Evolutionary conservation across 2,113 vertebrate genomes (phyloP), one percentile per base, ranked within the genome.

Genomic region (Xyrauchen texanus): DNA sequence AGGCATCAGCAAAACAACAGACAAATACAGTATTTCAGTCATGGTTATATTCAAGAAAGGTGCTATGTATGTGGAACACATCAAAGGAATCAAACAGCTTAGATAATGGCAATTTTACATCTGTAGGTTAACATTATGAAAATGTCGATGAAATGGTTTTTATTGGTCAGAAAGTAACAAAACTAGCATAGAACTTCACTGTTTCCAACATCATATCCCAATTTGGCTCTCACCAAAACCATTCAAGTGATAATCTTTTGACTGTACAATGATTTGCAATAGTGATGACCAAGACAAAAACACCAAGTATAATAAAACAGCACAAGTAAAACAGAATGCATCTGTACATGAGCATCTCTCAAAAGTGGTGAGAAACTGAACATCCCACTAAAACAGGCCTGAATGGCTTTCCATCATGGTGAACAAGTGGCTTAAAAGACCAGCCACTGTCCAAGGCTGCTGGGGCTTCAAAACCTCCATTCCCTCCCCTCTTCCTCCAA

Each of bases 391-490:
- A 68, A 51, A 52, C 21, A 34, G 21, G 21, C 52, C 44, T 76
- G 44, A 68, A 51, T 66, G 11, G 45, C 63, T 78, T 75, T 73
- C 62, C 42, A 52, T 76, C 60, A 34, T 6, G 46, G 64, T 61
- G 57, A n/a, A 55, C 60, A 57, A 8, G 4, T 73, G 82, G 34
- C 21, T 76, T 53, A 74, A 81, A 81, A 60, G 52, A 45, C 62
- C 63, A 63, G 68, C 58, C 45, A 72, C 83, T 79, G 76, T 85
- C 83, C 76, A 77, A 68, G 72, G 85, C 84, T 82, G 82, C 80
- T 83, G 75, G 81, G 81, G 77, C 87, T 82, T 85, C 81, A 77
- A 80, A 69, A 68, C 53, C 52, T 78, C 10, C 72, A 69, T 52
- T 68, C 47, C 57, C 49, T 77, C 64, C 51, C 77, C 71, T 49